Conservation (phyloP, 1,140 invertebrate genomes). For the Drosophila athabasca region DNA sequence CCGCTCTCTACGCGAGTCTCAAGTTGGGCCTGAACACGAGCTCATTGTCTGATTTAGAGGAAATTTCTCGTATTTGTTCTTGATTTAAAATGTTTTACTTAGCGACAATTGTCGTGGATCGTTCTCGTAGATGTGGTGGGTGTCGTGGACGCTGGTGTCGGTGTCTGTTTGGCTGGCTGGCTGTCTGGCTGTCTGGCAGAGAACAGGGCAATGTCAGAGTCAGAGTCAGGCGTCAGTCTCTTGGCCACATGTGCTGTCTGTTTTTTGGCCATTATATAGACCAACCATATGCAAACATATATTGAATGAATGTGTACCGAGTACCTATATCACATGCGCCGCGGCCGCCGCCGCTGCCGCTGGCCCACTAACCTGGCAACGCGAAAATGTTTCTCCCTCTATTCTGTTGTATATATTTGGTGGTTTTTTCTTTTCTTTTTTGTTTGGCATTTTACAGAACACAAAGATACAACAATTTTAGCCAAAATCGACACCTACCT, state of each 20-base stretch:
- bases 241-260: conserved; percentile 39
- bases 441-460: conserved; percentile 32
- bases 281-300: conserved; percentile 20
- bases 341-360: not conserved
- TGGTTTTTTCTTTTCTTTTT: not conserved
- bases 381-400: conserved; percentile 5
- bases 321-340: conserved; percentile 15
- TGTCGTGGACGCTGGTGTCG: not conserved
- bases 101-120: conserved; percentile 15
- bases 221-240: conserved; percentile 5
- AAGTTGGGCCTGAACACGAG: conserved; percentile 28
- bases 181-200: conserved; percentile 16
- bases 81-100: conserved; percentile 16
- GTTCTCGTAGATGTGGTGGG: no score
- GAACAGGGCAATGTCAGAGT: conserved; percentile 15
- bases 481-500: conserved; percentile 54
- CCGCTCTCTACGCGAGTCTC: not conserved
- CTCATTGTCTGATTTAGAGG: conserved; percentile 38
- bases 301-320: not conserved
- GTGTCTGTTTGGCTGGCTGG: conserved; percentile 19
- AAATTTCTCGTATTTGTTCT: conserved; percentile 34
- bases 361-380: conserved; percentile 28
- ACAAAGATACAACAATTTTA: conserved; percentile 43
- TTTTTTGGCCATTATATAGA: conserved; percentile 35
- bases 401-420: conserved; percentile 5